Evolutionary conservation across 2,113 vertebrate species (phyloP).

Genomic region (Dipodomys ordii): DNA sequence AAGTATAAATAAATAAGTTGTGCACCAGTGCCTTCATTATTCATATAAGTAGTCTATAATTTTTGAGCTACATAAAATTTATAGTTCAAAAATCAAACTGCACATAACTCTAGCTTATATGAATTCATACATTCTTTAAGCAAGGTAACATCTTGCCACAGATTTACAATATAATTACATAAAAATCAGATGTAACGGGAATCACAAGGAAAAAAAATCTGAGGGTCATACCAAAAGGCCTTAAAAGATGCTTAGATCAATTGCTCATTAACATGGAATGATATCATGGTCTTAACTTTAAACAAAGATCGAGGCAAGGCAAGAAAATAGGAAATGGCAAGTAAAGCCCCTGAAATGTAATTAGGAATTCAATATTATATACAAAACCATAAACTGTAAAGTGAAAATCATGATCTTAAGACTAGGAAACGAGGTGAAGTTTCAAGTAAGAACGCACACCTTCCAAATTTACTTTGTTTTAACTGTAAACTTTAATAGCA

Average conservation of each 20-base stretch:
- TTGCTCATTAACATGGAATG: background rate
- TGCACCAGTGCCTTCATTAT: background rate
- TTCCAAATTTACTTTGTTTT: background rate
- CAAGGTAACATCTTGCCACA: background rate
- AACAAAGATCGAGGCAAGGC: background rate
- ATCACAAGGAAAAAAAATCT: background rate
- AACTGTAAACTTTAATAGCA: background rate
- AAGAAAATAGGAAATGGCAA: background rate
- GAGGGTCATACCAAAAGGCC: background rate
- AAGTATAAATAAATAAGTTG: too few relatives aligned
- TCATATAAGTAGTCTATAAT: background rate
- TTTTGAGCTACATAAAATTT: background rate
- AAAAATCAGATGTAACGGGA: background rate
- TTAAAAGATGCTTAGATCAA: conserved; percentile 8
- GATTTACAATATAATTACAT: background rate
- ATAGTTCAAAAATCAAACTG: background rate
- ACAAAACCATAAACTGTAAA: background rate
- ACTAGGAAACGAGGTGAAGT: background rate
- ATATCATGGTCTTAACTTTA: background rate
- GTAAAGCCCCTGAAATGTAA: background rate
- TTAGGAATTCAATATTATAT: background rate
- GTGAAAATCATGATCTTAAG: background rate
- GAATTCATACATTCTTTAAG: background rate
- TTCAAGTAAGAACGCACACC: background rate
- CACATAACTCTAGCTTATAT: background rate